Conservation (phyloP, 2,797 vertebrate genomes). For the Triplophysa bombifrons region DNA sequence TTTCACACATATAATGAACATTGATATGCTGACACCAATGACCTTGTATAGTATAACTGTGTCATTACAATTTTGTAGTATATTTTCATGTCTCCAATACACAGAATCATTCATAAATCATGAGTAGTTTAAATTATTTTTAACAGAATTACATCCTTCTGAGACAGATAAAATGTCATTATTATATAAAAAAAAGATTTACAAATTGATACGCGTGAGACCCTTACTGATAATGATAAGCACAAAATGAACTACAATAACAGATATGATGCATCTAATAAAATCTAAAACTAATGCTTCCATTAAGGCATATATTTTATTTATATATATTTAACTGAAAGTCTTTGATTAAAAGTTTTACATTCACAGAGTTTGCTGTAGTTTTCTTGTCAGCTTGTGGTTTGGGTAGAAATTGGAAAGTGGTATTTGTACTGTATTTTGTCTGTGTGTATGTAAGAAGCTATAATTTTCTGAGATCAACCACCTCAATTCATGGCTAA, state of each 20-base stretch:
- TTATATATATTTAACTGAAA: conserved; percentile 16
- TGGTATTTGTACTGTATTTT: conserved; percentile 36
- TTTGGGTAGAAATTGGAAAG: conserved; percentile 48
- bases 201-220: too few relatives aligned
- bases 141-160: too few relatives aligned
- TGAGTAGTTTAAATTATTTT: too few relatives aligned
- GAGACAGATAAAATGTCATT: background rate
- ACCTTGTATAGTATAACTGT: conserved; percentile 3
- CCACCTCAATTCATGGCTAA: conserved; percentile 50
- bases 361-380: conserved; percentile 53
- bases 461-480: conserved; percentile 58
- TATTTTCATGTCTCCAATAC: background rate
- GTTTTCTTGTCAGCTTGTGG: conserved; percentile 52
- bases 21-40: conserved; percentile 10
- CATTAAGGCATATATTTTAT: background rate
- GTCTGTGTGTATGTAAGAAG: conserved; percentile 47
- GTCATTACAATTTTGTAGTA: background rate
- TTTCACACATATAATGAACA: conserved; percentile 14
- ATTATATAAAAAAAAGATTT: background rate
- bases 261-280: background rate
- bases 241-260: background rate
- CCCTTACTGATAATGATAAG: too few relatives aligned
- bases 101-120: background rate
- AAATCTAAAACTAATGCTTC: conserved; percentile 18
- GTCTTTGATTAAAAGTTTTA: conserved; percentile 55